Percentiles rank a stretch among this genome's conserved stretches.
phyloP scores from a whole-genome alignment of 1,140 invertebrate species.

The roundworm (Caenorhabditis elegans) region WBcel235 BX284602.5:12173501-12174000 shows the following conservation, averaged over 20 bases:
- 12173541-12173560: no score
- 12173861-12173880: no score
- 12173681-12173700: not conserved
- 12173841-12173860: no score
- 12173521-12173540: no score
- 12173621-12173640: constrained; percentile 6
- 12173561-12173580: not conserved
- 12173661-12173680: constrained; percentile 25
- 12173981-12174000: not conserved
- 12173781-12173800: not conserved
- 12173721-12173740: not conserved
- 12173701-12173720: not conserved
- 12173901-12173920: no score
- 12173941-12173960: no score
- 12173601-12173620: not conserved
- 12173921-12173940: no score
- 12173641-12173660: not conserved
- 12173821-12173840: no score
- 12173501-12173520: not conserved
- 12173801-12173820: no score
- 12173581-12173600: not conserved
- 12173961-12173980: no score
- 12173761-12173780: not conserved
- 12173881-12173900: no score
- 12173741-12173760: not conserved